Percentiles rank a stretch among this genome's conserved stretches.
Evolutionary conservation across 2,888 invertebrate genomes (phyloP).

Genomic region (Alsophila aescularia): DNA sequence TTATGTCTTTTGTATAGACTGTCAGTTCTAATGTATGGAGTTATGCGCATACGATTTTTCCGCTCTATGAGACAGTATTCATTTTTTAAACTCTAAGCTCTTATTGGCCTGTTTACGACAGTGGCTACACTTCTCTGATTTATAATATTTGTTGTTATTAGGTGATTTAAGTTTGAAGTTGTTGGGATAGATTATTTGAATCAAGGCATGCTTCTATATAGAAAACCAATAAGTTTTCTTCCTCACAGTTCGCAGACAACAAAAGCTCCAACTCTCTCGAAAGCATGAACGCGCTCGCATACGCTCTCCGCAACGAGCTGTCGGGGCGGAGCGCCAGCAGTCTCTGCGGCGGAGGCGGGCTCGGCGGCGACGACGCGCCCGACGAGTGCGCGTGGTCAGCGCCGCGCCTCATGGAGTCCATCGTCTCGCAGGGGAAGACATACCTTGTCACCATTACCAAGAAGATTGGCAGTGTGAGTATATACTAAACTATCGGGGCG

Average conservation of each 20-base stretch:
- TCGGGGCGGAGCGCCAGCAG: conserved; percentile 44
- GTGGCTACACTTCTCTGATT: too few relatives aligned
- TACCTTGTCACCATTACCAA: conserved; percentile 74
- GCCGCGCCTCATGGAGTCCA: conserved; percentile 76
- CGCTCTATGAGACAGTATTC: too few relatives aligned
- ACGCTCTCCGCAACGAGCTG: conserved; percentile 52
- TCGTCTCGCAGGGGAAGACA: conserved; percentile 72
- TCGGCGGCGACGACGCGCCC: conserved; percentile 40
- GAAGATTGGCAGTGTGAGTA: conserved; percentile 74
- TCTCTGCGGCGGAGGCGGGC: conserved; percentile 28
- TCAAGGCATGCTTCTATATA: too few relatives aligned
- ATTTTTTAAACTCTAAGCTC: too few relatives aligned
- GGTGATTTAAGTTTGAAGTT: too few relatives aligned
- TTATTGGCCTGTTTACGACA: too few relatives aligned
- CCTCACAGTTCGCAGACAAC: conserved; percentile 61
- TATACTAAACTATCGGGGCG: conserved; percentile 37
- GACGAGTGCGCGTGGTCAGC: conserved; percentile 55
- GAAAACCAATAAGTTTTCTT: too few relatives aligned
- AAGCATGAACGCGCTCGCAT: conserved; percentile 60
- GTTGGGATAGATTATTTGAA: too few relatives aligned
- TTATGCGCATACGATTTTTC: too few relatives aligned
- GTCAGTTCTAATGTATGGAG: too few relatives aligned
- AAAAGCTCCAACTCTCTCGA: conserved; percentile 65
- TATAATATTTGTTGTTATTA: too few relatives aligned
- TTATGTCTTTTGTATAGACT: too few relatives aligned